Conservation (phyloP, 37 sponge, comb jelly and placozoan species). For the Halichondria panicea region DNA sequence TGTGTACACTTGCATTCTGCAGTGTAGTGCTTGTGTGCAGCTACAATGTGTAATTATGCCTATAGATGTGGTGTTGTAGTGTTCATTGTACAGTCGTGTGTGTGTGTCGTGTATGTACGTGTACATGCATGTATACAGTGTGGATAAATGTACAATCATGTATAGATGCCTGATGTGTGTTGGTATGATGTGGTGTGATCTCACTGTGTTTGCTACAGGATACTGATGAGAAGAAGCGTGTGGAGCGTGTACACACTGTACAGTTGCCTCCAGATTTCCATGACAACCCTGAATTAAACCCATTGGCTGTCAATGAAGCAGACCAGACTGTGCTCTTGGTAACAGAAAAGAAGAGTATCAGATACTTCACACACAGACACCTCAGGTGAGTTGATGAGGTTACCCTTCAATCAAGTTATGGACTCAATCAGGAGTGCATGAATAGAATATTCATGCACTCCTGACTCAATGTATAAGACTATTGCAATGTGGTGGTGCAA, state of each 20-base stretch:
- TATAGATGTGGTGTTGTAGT: too few species aligned
- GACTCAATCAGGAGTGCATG: too few species aligned
- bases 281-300: not conserved
- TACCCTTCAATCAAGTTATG: too few species aligned
- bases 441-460: too few species aligned
- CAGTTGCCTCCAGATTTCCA: not conserved
- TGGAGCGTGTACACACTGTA: constrained; percentile 7
- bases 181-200: not conserved
- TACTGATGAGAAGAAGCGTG: constrained; percentile 54
- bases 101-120: too few species aligned
- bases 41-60: not conserved
- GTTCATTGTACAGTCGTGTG: too few species aligned
- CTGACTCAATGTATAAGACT: too few species aligned
- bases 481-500: too few species aligned
- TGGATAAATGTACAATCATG: too few species aligned
- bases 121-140: too few species aligned
- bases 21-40: not conserved
- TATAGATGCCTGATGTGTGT: too few species aligned
- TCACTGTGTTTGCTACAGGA: constrained; percentile 30
- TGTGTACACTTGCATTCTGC: too few species aligned
- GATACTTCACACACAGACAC: constrained; percentile 25
- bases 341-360: not conserved
- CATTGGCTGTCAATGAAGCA: not conserved
- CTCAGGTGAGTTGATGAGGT: constrained; percentile 5
- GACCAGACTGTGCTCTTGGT: not conserved